Evolutionary conservation across 2,113 vertebrate genomes (phyloP).

Genomic region (Hydrochoerus hydrochaeris): DNA sequence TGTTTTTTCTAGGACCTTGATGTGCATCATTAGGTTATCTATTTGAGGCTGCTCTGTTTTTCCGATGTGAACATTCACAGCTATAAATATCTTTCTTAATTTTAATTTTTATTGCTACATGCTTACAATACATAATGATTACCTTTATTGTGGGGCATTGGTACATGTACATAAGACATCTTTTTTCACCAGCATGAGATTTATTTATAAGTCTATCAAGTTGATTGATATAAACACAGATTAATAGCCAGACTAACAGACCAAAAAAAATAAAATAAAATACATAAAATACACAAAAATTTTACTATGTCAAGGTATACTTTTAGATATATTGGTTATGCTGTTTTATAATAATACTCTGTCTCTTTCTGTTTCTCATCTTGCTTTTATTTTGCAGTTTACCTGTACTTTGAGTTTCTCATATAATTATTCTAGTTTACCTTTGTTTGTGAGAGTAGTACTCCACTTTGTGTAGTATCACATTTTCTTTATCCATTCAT

Average conservation of each 20-base stretch:
- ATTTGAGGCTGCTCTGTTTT: neutral
- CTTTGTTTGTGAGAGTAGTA: neutral
- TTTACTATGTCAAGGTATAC: neutral
- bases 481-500: neutral
- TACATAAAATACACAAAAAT: neutral
- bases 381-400: neutral
- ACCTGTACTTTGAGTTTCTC: neutral
- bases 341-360: neutral
- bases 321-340: neutral
- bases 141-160: neutral
- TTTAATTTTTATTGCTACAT: neutral
- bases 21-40: neutral
- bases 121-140: neutral
- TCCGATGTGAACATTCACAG: neutral
- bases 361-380: neutral
- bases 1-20: neutral
- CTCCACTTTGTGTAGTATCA: neutral
- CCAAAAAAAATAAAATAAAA: no score
- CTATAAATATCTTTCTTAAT: neutral
- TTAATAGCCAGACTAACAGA: neutral
- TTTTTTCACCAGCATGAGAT: neutral
- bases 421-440: neutral
- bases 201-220: neutral
- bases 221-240: neutral
- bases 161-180: neutral